Percentiles rank a stretch among this genome's conserved stretches.
Evolutionary conservation across 2,113 vertebrate species (phyloP).

Genomic region (Aegotheles bennettii): DNA sequence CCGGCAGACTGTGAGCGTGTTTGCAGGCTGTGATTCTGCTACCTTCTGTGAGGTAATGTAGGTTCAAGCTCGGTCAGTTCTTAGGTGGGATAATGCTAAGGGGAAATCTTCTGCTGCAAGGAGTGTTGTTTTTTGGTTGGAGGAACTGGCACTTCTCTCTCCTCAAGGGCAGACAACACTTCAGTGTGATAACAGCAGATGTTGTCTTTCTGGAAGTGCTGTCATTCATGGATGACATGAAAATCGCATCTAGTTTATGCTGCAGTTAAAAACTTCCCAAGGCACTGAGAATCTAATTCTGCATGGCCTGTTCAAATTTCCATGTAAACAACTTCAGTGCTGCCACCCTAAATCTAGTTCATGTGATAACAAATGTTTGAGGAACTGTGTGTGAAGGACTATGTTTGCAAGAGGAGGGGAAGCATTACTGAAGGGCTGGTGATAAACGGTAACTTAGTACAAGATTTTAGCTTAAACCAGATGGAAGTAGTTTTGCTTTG

Average conservation of each 20-base stretch:
- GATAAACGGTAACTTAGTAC: not conserved
- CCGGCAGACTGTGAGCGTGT: not conserved
- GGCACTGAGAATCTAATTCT: not conserved
- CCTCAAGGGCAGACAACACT: not conserved
- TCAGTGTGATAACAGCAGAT: not conserved
- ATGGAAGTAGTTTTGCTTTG: not conserved
- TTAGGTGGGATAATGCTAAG: not conserved
- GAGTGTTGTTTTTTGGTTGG: not conserved
- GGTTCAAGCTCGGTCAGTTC: not conserved
- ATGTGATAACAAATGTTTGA: not conserved
- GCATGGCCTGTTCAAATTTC: not conserved
- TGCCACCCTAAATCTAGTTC: not conserved
- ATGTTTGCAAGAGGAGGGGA: not conserved
- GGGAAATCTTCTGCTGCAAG: not conserved
- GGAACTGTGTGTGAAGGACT: not conserved
- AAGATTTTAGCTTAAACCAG: not conserved
- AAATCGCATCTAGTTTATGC: not conserved
- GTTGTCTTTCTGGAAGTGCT: slow-evolving; percentile 2
- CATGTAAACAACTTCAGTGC: not conserved
- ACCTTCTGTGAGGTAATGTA: not conserved
- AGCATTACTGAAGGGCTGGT: not conserved
- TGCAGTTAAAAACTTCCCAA: slow-evolving; percentile 6
- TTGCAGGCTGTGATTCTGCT: not conserved
- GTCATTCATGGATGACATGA: not conserved
- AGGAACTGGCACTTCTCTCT: not conserved